Base-by-base conservation (phyloP, 30 jellyfish, hydroid and myxozoan species). In the Aurelia aurita complex sp. Pacific region DNA sequence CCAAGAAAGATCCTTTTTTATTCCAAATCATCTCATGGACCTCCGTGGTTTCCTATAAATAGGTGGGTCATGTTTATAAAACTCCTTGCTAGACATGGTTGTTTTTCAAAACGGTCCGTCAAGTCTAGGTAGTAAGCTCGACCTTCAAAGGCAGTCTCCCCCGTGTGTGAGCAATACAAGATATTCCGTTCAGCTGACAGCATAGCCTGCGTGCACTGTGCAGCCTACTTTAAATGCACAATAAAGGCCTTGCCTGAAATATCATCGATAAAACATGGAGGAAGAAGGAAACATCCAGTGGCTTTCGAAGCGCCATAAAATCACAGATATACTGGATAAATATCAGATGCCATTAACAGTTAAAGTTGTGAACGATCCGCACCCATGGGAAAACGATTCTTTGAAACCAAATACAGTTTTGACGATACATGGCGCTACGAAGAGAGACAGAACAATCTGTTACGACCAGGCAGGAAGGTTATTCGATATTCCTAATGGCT, bases 361-460 rank as follows among this genome's bases (percentile, higher is more conserved):
- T 15, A 66, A 66, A 46, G 38, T 66, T 23, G 43, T 23, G 23
- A 46, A 66, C 7, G 76, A 66, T 15, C 18, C 43, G 0, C 9
- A 66, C 38, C 43, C 43, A 5, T 23, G 43, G 53, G 53, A 66
- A 5, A 66, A 46, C 18, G 38, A 23, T 5, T 66, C 76, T 40
- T 23, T 66, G n/a, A 15, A 46, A n/a, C 15, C 74, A 35, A 61
- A 23, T 54, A 55, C 74, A 8, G 60, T 46, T 35, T 32, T 52
- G 74, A 75, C 74, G 23, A 32, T 75, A 17, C 73, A 75, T 32
- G 85, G 85, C 10, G 62, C 59, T 52, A 71, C 33, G 11, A 10
- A 54, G 74, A 4, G 55, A 34, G 61, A 18, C 35, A 54, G 46
- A 2, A 72, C 40, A 14, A 52, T 75, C n/a, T 71, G 85, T 11